Evolutionary conservation across 2,797 vertebrate species (phyloP), one percentile per base, ranked within the genome.

Genomic region (Cynopterus sphinx): DNA sequence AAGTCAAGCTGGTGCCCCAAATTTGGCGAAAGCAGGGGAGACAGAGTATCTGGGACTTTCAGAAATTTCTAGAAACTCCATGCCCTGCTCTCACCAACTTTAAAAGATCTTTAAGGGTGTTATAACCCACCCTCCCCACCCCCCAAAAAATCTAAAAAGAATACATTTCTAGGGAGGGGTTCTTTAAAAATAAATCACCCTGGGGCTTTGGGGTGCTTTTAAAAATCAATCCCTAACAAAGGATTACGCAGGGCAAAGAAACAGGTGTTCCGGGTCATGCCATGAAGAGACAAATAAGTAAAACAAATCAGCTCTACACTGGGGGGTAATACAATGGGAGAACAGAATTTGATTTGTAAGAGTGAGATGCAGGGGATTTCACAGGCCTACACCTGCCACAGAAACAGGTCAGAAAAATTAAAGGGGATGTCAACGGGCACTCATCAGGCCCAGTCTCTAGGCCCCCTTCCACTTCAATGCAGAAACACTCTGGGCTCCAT

Each of bases 51-150:
- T 73, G 22, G 10, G 51, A 82, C 51, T 68, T 68, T 26, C 17
- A 77, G 24, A 87, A 57, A 96, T 89, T 82, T 96, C 78, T 95
- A 86, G 21, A 86, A 89, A 70, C 46, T 81, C 28, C 36, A 87
- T 13, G 49, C 74, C 15, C 43, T 82, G 55, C 10, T 83, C 85
- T 87, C 17, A 87, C 41, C 74, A 67, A 91, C 53, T 89, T 81
- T 53, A 74, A 51, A 94, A 73, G 26, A 73, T 87, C 39, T 90
- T 95, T 89, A 75, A 33, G 15, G 6, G 28, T 33, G 22, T 17
- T 31, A 21, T 11, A 85, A 70, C 3, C 9, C 43, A 0, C 1
- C 59, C 28, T 0, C 28, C 12, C 55, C 59, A 12, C 24, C 55
- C 43, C 7, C 61, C 83, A 84, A 74, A 43, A 85, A 86, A 83